These are phyloP conservation scores for Xiphorhynchus elegans DNA, from an alignment of 2,113 vertebrate species.

Conservation along the genomic window DNA sequence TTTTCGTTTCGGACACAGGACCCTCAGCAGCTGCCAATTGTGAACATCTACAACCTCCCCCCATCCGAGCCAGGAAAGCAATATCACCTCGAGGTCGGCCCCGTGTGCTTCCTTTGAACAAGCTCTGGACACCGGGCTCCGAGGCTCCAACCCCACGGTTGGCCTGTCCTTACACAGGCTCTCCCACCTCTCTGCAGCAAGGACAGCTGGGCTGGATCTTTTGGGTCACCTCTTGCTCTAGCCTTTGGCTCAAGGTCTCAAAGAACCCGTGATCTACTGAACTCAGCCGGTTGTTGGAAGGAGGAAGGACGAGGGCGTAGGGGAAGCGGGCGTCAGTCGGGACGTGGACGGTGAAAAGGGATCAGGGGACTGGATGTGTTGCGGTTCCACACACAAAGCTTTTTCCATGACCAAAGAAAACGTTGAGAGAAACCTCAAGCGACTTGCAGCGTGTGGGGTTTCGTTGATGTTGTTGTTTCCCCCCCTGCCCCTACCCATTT, in stretches of 20 bases:
- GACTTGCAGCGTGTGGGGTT: neutral
- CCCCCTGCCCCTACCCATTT: neutral
- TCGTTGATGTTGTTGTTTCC: neutral
- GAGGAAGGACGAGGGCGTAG: neutral
- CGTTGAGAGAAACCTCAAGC: conserved; percentile 39
- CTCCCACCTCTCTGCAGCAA: conserved; percentile 22
- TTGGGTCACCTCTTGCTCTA: conserved; percentile 26
- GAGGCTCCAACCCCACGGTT: conserved; percentile 54
- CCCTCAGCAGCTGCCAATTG: conserved; percentile 88
- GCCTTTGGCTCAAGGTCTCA: conserved; percentile 25
- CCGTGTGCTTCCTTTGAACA: conserved; percentile 91
- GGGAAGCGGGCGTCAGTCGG: neutral
- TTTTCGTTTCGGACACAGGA: conserved; percentile 91
- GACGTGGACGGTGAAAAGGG: neutral
- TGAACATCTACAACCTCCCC: conserved; percentile 85
- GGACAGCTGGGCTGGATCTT: conserved; percentile 15
- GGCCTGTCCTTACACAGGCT: neutral
- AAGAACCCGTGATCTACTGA: conserved; percentile 9
- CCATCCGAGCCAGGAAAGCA: conserved; percentile 78
- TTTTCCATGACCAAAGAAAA: conserved; percentile 69
- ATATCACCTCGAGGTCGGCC: conserved; percentile 92
- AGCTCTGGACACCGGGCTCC: neutral
- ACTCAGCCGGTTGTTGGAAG: conserved; percentile 3
- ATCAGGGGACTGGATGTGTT: conserved; percentile 4
- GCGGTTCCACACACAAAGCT: conserved; percentile 27